These are phyloP conservation scores for Bembecia ichneumoniformis DNA, from an alignment of 2,888 invertebrate genomes.

Conservation along the genomic window DNA sequence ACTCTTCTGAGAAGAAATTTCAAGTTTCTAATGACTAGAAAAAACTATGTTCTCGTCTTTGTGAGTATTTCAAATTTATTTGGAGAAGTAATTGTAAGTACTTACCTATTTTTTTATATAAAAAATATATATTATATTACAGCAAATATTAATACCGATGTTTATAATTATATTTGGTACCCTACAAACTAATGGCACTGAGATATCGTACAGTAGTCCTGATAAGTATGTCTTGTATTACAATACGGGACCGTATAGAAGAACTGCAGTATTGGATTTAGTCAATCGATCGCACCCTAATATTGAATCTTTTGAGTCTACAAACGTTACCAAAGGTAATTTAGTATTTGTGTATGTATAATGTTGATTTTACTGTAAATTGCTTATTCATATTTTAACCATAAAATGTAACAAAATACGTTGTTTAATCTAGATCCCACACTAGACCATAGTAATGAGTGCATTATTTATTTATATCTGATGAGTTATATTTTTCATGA, in stretches of 20 bases:
- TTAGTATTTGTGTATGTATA: too few species aligned
- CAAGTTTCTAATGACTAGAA: background rate
- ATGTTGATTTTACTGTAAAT: too few species aligned
- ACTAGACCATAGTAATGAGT: too few species aligned
- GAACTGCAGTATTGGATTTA: background rate
- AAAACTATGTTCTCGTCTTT: background rate
- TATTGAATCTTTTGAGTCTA: background rate
- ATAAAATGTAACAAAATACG: too few species aligned
- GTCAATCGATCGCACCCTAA: background rate
- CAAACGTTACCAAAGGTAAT: background rate
- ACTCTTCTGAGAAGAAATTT: conserved; percentile 1
- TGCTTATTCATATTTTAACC: too few species aligned
- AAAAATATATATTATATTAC: background rate
- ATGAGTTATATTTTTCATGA: too few species aligned
- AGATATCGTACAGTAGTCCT: background rate
- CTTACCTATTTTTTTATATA: background rate
- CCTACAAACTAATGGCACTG: background rate
- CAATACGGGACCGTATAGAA: background rate
- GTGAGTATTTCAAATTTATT: background rate
- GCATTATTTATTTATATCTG: too few species aligned
- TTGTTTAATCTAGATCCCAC: too few species aligned
- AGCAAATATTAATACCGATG: background rate
- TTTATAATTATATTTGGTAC: background rate
- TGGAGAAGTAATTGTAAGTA: too few species aligned
- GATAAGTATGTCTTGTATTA: background rate